Base-by-base conservation (phyloP, 2,113 vertebrate genomes). In the Corythornis madagascariensis region DNA sequence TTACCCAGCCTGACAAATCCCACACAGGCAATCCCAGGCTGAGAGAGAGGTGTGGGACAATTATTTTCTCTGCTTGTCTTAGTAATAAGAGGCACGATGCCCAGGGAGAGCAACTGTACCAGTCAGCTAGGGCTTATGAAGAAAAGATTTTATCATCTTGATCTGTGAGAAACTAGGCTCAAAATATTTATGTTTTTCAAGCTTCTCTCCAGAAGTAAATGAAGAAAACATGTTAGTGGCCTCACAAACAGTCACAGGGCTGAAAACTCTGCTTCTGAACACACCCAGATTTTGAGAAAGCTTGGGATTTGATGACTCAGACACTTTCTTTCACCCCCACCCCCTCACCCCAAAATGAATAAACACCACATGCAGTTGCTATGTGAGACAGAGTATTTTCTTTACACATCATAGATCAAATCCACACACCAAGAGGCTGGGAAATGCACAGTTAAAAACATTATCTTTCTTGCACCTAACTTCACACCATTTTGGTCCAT, bases 261-360 rank as follows among this genome's bases (percentile, higher is more conserved):
- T 38, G 57, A 79, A 91, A 92, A 85, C 38, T 59, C 33, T 72
- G n/a, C 61, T 71, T 80, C 65, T 88, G 67, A 88, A 87, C 52
- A 69, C 94, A 81, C 87, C 60, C 82, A 77, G 13, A 74, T 89
- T 89, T 93, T 77, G 75, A 86, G 79, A 94, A 89, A 93, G 56
- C 65, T 80, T 91, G 78, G 48, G 69, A 85, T 92, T 85, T 91
- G 85, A 60, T 95, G 91, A 96, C 67, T 94, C 94, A 92, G 84
- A 35, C 26, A 11, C 16, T 77, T 92, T 72, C 86, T 90, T 94
- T 59, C 76, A 81, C 43, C 12, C 14, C 60, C 61, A 65, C 74
- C 24, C 66, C 21, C 29, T 83, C 77, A 59, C 12, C 10, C 16
- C 0, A 0, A 75, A 89, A 86, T 59, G 52, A 90, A 76, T 24